These are phyloP conservation scores for Geothlypis trichas DNA, from an alignment of 2,113 vertebrate species.

Conservation along the genomic window DNA sequence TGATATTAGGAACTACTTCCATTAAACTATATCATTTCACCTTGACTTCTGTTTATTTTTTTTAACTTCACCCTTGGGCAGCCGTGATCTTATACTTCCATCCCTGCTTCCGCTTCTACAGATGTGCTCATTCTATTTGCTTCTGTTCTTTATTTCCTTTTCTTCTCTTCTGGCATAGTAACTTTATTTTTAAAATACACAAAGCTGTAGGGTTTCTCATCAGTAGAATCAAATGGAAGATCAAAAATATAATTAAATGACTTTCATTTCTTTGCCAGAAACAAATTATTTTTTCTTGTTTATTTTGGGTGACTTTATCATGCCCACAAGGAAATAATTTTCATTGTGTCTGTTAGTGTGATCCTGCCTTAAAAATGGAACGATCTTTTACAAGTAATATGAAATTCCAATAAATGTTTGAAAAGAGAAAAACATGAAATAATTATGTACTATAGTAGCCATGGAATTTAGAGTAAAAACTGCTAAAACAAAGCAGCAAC, in stretches of 20 bases:
- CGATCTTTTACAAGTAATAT: background rate
- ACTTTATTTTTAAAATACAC: background rate
- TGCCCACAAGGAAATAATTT: background rate
- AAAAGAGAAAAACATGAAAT: background rate
- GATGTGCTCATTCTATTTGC: background rate
- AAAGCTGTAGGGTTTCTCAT: conserved; percentile 25
- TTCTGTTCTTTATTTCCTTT: background rate
- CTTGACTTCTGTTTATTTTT: background rate
- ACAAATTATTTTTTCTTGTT: conserved; percentile 49
- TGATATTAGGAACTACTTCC: background rate
- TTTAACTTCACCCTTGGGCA: background rate
- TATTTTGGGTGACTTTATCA: conserved; percentile 33
- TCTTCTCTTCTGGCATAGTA: background rate
- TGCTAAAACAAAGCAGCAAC: background rate
- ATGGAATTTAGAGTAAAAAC: background rate
- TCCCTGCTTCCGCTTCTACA: background rate
- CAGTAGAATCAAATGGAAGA: conserved; percentile 11
- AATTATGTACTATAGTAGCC: background rate
- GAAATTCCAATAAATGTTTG: background rate
- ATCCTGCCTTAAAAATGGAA: background rate
- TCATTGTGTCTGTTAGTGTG: background rate
- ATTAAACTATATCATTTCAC: background rate
- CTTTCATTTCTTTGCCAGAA: conserved; percentile 30
- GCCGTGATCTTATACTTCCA: background rate
- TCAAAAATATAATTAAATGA: conserved; percentile 29